These are phyloP conservation scores for Cryptomyrus ogoouensis DNA, from an alignment of 2,113 vertebrate genomes.

Conservation along the genomic window DNA sequence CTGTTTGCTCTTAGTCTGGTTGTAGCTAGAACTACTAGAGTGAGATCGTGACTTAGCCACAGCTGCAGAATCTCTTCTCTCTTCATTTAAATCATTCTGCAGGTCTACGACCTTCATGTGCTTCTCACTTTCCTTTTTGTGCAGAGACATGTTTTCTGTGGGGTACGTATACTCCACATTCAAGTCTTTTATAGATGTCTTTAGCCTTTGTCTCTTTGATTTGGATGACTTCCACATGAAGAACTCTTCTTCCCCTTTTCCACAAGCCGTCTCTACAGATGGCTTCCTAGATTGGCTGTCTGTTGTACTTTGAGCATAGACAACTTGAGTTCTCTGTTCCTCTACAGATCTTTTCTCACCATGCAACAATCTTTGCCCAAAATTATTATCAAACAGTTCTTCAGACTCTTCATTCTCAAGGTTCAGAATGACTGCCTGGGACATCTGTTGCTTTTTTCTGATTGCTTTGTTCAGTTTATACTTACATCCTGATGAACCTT, in stretches of 20 bases:
- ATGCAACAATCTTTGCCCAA: no score
- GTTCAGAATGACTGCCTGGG: background rate
- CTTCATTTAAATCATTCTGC: background rate
- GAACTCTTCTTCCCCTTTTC: background rate
- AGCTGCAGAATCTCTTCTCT: background rate
- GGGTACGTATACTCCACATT: background rate
- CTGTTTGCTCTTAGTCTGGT: background rate
- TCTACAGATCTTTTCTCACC: background rate
- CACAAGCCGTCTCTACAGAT: background rate
- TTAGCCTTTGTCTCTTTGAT: background rate
- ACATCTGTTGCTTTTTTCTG: background rate
- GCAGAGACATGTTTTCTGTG: background rate
- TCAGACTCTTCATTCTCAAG: background rate
- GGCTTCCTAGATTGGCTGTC: background rate
- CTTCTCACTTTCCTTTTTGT: background rate
- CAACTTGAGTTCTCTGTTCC: background rate
- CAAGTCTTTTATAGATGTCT: background rate
- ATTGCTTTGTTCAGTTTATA: background rate
- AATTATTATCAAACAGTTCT: background rate
- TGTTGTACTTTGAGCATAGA: background rate
- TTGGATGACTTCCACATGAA: background rate
- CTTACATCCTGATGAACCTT: background rate
- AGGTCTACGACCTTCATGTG: background rate
- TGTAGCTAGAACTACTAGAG: background rate
- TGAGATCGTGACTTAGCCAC: background rate